phyloP scores from a whole-genome alignment of 2,113 vertebrate genomes.

The Phyllopteryx taeniolatus region DNA sequence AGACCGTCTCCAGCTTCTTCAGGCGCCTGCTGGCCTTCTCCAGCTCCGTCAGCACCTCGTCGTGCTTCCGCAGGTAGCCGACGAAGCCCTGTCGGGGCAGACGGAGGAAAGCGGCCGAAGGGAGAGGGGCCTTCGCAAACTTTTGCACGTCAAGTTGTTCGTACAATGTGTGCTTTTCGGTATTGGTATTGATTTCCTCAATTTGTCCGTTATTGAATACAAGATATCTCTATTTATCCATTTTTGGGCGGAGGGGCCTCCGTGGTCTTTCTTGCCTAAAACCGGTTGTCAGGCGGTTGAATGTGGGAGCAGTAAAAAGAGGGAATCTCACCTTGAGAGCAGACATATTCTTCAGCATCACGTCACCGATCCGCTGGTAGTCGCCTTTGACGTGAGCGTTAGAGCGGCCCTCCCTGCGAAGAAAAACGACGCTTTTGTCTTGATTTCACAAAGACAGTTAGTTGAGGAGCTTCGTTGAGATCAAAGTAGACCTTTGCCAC shows the following conservation, averaged over 20 bases:
- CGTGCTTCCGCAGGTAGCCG: constrained; percentile 82
- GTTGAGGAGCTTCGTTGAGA: too few species aligned
- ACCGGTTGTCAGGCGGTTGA: too few species aligned
- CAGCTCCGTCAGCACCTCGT: constrained; percentile 84
- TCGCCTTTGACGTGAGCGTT: constrained; percentile 76
- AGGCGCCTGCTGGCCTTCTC: constrained; percentile 82
- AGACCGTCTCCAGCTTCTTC: constrained; percentile 85
- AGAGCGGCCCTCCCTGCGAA: constrained; percentile 83
- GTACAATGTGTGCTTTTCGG: too few species aligned
- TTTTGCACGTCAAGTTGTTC: too few species aligned
- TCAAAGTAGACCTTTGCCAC: too few species aligned
- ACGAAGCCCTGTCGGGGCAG: constrained; percentile 77
- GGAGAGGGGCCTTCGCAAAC: too few species aligned
- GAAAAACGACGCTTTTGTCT: not conserved
- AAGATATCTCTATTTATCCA: too few species aligned
- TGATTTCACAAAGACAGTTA: not conserved
- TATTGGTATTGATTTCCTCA: too few species aligned
- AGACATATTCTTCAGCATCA: constrained; percentile 89
- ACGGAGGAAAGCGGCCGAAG: not conserved
- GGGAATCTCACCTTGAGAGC: constrained; percentile 79
- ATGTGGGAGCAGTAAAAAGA: not conserved
- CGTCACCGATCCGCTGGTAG: constrained; percentile 86
- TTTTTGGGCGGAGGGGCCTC: too few species aligned
- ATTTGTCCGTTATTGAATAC: too few species aligned
- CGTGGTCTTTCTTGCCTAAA: too few species aligned